phyloP scores from a whole-genome alignment of 2,888 invertebrate genomes.

The Rapana venosa region DNA sequence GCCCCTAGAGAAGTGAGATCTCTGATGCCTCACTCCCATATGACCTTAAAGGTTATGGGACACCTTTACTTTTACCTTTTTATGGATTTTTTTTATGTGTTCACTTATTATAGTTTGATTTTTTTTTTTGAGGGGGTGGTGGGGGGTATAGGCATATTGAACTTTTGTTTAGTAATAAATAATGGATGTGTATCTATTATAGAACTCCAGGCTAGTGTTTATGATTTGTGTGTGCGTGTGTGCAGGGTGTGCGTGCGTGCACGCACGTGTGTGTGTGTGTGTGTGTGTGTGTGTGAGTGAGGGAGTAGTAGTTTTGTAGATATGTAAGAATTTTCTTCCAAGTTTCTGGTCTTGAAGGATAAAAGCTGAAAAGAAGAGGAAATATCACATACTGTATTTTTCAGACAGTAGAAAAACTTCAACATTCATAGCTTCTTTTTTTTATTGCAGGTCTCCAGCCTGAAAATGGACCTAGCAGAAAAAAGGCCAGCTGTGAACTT shows the following conservation, averaged over 20 bases:
- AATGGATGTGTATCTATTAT: neutral
- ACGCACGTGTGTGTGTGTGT: conserved; percentile 23
- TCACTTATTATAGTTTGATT: neutral
- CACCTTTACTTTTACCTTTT: too few relatives aligned
- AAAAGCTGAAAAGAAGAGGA: too few relatives aligned
- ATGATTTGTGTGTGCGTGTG: neutral
- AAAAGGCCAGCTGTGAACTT: conserved; percentile 72
- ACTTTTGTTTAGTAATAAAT: neutral
- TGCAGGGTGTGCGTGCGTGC: neutral
- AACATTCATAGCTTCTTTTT: too few relatives aligned
- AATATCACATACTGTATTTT: too few relatives aligned
- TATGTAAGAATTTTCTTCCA: too few relatives aligned
- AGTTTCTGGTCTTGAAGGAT: too few relatives aligned
- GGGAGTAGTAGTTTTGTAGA: neutral
- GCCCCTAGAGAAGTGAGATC: too few relatives aligned
- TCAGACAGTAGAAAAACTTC: too few relatives aligned
- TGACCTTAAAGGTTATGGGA: too few relatives aligned
- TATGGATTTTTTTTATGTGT: too few relatives aligned
- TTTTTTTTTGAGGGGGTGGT: neutral
- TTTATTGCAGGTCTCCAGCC: conserved; percentile 56
- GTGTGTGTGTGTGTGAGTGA: conserved; percentile 19
- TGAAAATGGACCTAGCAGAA: conserved; percentile 73
- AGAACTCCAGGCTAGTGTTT: neutral
- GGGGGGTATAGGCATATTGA: too few relatives aligned
- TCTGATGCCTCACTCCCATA: too few relatives aligned